A percentile compares a stretch with the other conserved stretches of the same genome.
Evolutionary conservation across 2,888 invertebrate genomes (phyloP).

Genomic region (Crioceris asparagi): DNA sequence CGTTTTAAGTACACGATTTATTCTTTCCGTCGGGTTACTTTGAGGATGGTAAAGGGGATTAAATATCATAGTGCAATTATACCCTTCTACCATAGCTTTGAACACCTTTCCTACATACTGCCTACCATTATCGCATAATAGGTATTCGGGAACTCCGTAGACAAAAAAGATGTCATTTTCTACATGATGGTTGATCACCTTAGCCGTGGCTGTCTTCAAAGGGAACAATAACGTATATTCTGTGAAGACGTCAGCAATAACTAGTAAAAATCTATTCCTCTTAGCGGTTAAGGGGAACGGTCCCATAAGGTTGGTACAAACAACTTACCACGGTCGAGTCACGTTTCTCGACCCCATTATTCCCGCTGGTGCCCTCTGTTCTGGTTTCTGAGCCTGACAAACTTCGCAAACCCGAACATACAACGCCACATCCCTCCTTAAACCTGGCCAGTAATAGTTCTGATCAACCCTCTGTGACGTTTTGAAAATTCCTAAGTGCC

Average conservation of each 20-base stretch:
- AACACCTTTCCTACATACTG: slow-evolving; percentile 2
- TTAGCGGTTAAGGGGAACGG: background rate
- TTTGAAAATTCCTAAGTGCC: slow-evolving; percentile 8
- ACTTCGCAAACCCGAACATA: slow-evolving; percentile 7
- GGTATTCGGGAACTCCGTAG: slow-evolving; percentile 3
- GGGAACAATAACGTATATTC: slow-evolving; percentile 4
- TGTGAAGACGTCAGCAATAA: slow-evolving; percentile 2
- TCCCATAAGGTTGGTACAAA: slow-evolving; percentile 3
- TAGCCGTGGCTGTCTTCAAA: background rate
- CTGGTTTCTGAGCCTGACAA: slow-evolving; percentile 3
- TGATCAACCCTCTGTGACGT: slow-evolving; percentile 2
- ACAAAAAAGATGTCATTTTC: slow-evolving; percentile 6
- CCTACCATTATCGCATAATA: slow-evolving; percentile 6
- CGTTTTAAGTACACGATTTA: too few relatives aligned
- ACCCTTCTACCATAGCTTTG: slow-evolving; percentile 1
- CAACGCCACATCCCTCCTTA: slow-evolving; percentile 2
- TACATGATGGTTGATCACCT: background rate
- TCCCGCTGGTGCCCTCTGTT: slow-evolving; percentile 4
- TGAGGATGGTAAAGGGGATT: too few relatives aligned
- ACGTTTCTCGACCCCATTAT: slow-evolving; percentile 2
- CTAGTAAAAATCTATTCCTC: slow-evolving; percentile 2
- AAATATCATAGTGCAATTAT: background rate
- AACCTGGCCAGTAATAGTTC: slow-evolving; percentile 7
- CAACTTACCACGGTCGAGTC: slow-evolving; percentile 2
- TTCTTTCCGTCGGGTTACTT: too few relatives aligned